phyloP scores from a whole-genome alignment of 92 coral and sea anemone genomes.

The Epizoanthus scotinus region DNA sequence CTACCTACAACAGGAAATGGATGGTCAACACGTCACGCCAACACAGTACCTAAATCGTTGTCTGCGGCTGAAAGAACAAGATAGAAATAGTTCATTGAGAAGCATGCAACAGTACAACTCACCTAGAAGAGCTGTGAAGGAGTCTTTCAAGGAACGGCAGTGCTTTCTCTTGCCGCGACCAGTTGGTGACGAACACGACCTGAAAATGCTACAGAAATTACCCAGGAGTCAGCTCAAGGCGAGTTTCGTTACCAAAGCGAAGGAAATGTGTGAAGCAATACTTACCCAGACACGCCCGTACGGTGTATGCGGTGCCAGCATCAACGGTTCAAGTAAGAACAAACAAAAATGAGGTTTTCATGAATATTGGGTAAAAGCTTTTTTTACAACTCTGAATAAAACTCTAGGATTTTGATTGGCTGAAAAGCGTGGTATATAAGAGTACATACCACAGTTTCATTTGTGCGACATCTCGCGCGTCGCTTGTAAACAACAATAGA shows the following conservation, averaged over 20 bases:
- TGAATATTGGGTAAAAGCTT: no score
- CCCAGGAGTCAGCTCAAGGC: slow-evolving; percentile 18
- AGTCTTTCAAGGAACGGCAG: slow-evolving; percentile 9
- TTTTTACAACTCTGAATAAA: no score
- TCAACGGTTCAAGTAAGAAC: neutral
- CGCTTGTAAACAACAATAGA: no score
- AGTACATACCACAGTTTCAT: no score
- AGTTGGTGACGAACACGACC: slow-evolving; percentile 7
- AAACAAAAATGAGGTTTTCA: no score
- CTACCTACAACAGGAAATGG: neutral
- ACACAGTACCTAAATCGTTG: neutral
- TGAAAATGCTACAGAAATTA: neutral
- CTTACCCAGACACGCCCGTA: slow-evolving; percentile 25
- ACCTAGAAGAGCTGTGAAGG: slow-evolving; percentile 12
- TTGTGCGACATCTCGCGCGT: no score
- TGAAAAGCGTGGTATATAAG: no score
- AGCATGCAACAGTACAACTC: slow-evolving; percentile 11
- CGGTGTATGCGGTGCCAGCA: neutral
- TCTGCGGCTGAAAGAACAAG: neutral
- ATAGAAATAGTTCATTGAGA: neutral
- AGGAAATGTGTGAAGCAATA: slow-evolving; percentile 21
- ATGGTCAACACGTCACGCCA: neutral
- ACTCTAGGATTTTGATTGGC: no score
- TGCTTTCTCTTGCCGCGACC: slow-evolving; percentile 17
- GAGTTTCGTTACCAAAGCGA: slow-evolving; percentile 7